Conservation (phyloP, 2,888 invertebrate genomes). For the Cylindroiulus punctatus region DNA sequence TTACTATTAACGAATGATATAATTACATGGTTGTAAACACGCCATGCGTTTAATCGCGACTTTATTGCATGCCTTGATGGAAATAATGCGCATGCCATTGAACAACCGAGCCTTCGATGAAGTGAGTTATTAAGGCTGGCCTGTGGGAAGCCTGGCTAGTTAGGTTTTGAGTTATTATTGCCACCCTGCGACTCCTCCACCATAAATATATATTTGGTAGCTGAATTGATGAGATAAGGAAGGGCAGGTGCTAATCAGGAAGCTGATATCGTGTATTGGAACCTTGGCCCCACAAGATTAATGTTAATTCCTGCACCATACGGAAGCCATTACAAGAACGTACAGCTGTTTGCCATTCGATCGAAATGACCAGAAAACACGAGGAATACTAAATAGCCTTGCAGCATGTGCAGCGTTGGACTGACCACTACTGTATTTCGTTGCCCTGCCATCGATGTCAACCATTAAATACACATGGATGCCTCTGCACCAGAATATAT, state of each 20-base stretch:
- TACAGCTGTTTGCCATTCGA: slow-evolving; percentile 25
- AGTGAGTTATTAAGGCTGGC: slow-evolving; percentile 32
- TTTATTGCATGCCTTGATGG: background rate
- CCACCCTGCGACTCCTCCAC: background rate
- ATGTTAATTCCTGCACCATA: slow-evolving; percentile 36
- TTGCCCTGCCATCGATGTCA: background rate
- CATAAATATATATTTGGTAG: slow-evolving; percentile 15
- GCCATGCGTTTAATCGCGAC: background rate
- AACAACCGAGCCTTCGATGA: background rate
- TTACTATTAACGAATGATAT: slow-evolving; percentile 32
- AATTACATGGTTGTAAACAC: slow-evolving; percentile 32
- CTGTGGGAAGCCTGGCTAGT: slow-evolving; percentile 5
- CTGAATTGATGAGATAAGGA: slow-evolving; percentile 25
- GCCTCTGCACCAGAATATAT: background rate
- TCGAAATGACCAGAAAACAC: slow-evolving; percentile 26
- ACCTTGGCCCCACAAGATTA: background rate
- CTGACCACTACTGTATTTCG: background rate
- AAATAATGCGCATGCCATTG: background rate
- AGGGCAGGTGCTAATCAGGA: slow-evolving; percentile 48
- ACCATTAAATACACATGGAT: slow-evolving; percentile 13
- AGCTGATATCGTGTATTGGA: slow-evolving; percentile 24
- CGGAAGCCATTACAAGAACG: slow-evolving; percentile 40
- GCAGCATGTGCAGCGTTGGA: background rate
- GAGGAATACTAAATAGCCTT: slow-evolving; percentile 17
- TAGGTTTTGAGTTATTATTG: slow-evolving; percentile 32